phyloP scores from a whole-genome alignment of 2,797 vertebrate genomes.

The Crenuchus spilurus region DNA sequence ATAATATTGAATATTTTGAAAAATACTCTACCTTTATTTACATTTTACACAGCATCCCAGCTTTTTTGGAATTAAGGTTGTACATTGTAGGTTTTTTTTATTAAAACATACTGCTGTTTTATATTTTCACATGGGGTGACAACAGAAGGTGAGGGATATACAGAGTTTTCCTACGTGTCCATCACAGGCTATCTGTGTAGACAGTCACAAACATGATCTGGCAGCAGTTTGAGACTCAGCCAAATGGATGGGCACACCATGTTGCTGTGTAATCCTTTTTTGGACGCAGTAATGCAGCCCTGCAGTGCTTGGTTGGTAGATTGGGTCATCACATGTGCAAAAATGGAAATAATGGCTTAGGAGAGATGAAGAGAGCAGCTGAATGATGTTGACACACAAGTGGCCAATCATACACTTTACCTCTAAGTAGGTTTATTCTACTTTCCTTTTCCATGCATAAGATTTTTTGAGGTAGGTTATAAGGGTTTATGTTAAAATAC shows the following conservation, averaged over 20 bases:
- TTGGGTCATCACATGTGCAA: not conserved
- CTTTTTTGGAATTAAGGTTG: too few relatives aligned
- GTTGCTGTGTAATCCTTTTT: not conserved
- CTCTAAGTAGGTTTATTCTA: not conserved
- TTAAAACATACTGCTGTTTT: too few relatives aligned
- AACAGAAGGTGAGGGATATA: not conserved
- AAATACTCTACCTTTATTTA: too few relatives aligned
- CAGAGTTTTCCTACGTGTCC: not conserved
- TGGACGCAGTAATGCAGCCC: not conserved
- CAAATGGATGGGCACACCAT: not conserved
- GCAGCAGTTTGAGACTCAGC: not conserved
- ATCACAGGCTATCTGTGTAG: not conserved
- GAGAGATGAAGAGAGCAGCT: not conserved
- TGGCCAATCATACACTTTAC: not conserved
- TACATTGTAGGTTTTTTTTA: too few relatives aligned
- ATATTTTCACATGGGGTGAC: not conserved
- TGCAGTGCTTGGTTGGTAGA: not conserved
- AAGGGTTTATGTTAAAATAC: not conserved
- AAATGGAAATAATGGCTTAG: not conserved
- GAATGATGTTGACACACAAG: not conserved
- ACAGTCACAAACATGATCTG: not conserved
- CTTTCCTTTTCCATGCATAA: not conserved
- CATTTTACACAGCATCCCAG: too few relatives aligned
- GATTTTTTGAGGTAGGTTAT: not conserved
- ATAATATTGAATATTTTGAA: too few relatives aligned